phyloP scores from a whole-genome alignment of 2,113 vertebrate genomes.

The Condylura cristata region DNA sequence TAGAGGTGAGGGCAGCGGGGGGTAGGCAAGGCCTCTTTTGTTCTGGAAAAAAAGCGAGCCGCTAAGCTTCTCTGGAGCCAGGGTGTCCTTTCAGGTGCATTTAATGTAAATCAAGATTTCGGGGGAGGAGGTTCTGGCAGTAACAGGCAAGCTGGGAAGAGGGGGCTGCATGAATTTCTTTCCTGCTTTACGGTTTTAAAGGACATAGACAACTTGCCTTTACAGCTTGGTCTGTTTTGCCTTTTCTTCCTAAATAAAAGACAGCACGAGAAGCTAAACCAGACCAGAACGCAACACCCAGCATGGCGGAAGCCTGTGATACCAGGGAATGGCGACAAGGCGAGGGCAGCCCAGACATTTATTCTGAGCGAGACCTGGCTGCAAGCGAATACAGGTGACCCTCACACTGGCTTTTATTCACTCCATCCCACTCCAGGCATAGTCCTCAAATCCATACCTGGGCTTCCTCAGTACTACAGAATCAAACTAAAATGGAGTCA shows the following conservation, averaged over 20 bases:
- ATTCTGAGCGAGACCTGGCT: background rate
- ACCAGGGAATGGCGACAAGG: background rate
- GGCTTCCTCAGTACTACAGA: background rate
- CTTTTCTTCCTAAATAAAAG: conserved; percentile 37
- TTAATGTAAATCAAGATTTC: background rate
- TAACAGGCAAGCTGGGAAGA: background rate
- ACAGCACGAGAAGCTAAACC: background rate
- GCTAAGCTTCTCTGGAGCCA: background rate
- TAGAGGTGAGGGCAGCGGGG: background rate
- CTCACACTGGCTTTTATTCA: background rate
- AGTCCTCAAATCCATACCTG: background rate
- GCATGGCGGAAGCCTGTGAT: background rate
- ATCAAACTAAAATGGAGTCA: too few species aligned
- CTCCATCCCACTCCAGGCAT: background rate
- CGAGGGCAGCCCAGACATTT: background rate
- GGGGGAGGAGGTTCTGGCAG: background rate
- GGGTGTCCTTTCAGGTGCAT: background rate
- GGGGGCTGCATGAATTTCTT: background rate
- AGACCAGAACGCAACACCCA: background rate
- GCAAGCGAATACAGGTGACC: background rate
- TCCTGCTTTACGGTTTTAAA: background rate
- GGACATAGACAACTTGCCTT: background rate
- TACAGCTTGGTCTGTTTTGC: background rate
- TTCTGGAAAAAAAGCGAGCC: background rate
- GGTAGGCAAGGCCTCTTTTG: background rate